Evolutionary conservation across 1,140 invertebrate species (phyloP).

Genomic region (Callitettix versicolor): DNA sequence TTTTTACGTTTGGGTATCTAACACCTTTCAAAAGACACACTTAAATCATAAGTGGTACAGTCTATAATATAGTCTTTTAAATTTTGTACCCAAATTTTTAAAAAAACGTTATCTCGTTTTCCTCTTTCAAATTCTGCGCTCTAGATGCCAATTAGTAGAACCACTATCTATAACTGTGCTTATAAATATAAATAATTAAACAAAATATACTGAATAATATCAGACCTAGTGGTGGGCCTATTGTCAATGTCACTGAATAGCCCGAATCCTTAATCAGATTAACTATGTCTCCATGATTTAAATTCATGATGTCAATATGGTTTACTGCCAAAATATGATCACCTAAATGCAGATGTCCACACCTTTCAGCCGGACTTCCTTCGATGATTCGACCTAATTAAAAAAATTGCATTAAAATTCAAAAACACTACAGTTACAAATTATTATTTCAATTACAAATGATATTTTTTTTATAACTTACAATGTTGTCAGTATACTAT

Average conservation of each 20-base stretch:
- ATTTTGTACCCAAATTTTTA: no score
- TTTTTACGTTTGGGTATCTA: no score
- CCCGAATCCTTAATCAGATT: conserved; percentile 91
- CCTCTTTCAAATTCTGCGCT: no score
- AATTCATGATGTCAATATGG: conserved; percentile 77
- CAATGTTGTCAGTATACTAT: no score
- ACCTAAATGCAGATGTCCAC: conserved; percentile 79
- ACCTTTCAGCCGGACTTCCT: conserved; percentile 88
- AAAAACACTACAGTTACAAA: no score
- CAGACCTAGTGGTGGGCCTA: conserved; percentile 54
- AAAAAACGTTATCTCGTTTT: no score
- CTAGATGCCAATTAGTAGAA: no score
- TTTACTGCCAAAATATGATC: conserved; percentile 96
- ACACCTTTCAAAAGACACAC: no score
- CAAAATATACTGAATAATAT: conserved; percentile 29
- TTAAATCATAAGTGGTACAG: no score
- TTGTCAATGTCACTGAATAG: conserved; percentile 79
- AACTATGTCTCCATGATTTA: conserved; percentile 94
- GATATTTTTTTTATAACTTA: no score
- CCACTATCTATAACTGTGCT: neutral
- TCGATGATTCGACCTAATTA: conserved; percentile 78
- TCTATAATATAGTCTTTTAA: no score
- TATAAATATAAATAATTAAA: neutral
- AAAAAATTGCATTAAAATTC: conserved; percentile 6
- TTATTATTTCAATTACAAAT: no score